These are phyloP conservation scores for Aspidapion aeneum DNA, from an alignment of 2,888 invertebrate genomes.

Conservation along the genomic window DNA sequence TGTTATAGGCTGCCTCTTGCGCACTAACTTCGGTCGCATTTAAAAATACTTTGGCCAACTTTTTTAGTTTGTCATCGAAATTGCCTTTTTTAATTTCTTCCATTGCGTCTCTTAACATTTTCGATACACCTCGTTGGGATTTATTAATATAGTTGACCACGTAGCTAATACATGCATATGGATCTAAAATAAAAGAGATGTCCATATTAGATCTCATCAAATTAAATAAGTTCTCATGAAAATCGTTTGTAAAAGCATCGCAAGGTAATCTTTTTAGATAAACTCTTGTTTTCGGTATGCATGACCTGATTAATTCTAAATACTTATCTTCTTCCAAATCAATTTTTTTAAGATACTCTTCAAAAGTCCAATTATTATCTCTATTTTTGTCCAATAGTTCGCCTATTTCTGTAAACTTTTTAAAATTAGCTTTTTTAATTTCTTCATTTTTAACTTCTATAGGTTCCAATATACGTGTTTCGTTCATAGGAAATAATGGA, in stretches of 20 bases:
- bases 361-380: neutral
- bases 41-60: conserved; percentile 7
- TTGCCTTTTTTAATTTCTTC: conserved; percentile 11
- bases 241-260: conserved; percentile 13
- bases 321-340: conserved; percentile 1
- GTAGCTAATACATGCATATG: neutral
- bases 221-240: conserved; percentile 14
- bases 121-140: conserved; percentile 6
- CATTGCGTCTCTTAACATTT: conserved; percentile 3
- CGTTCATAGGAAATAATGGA: conserved; percentile 8
- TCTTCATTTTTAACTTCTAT: no score
- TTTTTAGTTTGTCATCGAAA: conserved; percentile 3
- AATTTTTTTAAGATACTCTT: conserved; percentile 2
- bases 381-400: neutral
- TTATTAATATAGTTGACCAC: conserved; percentile 12
- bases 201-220: conserved; percentile 11
- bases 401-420: neutral
- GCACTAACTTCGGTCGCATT: conserved; percentile 10
- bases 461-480: conserved; percentile 3
- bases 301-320: conserved; percentile 2
- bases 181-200: conserved; percentile 8
- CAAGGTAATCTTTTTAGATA: conserved; percentile 9
- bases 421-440: neutral
- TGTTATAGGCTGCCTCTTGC: conserved; percentile 14
- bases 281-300: conserved; percentile 8